Conservation (phyloP, 2,797 vertebrate genomes). For the Xiphophorus birchmanni region DNA sequence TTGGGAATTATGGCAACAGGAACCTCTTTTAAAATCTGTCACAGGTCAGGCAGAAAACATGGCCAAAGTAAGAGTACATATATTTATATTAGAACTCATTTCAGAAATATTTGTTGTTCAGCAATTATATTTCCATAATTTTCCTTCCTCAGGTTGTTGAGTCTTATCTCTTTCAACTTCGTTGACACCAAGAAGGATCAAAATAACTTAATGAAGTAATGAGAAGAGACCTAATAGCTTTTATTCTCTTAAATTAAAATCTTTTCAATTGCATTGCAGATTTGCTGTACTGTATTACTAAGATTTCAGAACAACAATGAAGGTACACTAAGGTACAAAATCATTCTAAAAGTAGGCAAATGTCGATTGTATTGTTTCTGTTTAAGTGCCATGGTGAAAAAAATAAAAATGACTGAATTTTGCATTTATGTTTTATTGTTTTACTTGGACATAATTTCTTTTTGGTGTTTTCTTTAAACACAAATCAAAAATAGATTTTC, state of each 20-base stretch:
- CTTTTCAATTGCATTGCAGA: constrained; percentile 5
- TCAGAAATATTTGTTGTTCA: neutral
- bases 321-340: neutral
- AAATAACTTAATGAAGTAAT: neutral
- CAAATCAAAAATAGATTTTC: neutral
- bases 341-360: neutral
- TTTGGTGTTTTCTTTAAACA: neutral
- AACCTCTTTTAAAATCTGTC: constrained; percentile 83
- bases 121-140: constrained; percentile 4
- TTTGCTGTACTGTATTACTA: constrained; percentile 4
- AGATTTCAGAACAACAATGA: neutral
- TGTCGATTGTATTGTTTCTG: neutral
- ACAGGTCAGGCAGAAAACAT: constrained; percentile 88
- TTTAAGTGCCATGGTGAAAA: neutral
- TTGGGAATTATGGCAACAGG: constrained; percentile 86
- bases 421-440: neutral
- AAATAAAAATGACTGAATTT: neutral
- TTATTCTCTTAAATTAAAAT: constrained; percentile 17
- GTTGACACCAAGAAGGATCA: constrained; percentile 65
- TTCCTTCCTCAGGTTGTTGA: constrained; percentile 81
- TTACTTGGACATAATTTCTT: neutral
- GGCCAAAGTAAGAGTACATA: constrained; percentile 83
- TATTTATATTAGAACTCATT: neutral
- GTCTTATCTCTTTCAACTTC: constrained; percentile 88
- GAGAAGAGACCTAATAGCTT: constrained; percentile 3